Evolutionary conservation across 2,797 vertebrate genomes (phyloP).

Genomic region (Chelmon rostratus): DNA sequence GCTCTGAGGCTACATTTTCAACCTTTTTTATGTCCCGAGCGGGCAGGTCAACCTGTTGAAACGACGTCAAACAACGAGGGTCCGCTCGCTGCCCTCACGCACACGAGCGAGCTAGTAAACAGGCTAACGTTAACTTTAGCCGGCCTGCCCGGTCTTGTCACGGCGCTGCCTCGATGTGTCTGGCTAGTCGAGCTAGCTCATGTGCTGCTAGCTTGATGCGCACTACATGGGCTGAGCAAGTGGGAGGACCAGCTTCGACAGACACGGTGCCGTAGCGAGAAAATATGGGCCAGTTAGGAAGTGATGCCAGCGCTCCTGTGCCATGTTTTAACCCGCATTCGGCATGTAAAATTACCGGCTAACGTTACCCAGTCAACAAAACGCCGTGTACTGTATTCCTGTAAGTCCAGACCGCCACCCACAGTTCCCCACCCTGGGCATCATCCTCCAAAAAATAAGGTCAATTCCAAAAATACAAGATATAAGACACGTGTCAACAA

Average conservation of each 20-base stretch:
- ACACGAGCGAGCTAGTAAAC: background rate
- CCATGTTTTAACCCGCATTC: background rate
- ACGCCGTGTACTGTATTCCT: background rate
- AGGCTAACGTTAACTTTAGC: constrained; percentile 70
- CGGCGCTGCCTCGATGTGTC: background rate
- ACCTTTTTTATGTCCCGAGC: background rate
- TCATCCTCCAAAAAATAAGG: constrained; percentile 71
- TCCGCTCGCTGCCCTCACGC: background rate
- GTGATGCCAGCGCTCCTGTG: constrained; percentile 13
- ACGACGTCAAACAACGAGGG: background rate
- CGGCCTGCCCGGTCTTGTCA: constrained; percentile 53
- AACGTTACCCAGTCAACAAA: background rate
- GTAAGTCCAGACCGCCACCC: background rate
- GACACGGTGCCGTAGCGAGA: constrained; percentile 25
- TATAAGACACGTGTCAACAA: constrained; percentile 73
- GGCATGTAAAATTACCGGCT: background rate
- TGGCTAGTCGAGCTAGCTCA: constrained; percentile 61
- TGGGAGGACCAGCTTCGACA: constrained; percentile 48
- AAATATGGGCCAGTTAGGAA: constrained; percentile 32
- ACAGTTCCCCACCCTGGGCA: constrained; percentile 29
- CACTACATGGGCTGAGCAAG: constrained; percentile 59
- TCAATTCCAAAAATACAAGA: constrained; percentile 65
- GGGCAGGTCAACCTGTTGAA: constrained; percentile 17
- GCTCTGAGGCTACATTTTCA: background rate
- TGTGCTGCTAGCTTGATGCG: constrained; percentile 68